phyloP scores from a whole-genome alignment of 2,797 vertebrate species.

The Falco peregrinus region DNA sequence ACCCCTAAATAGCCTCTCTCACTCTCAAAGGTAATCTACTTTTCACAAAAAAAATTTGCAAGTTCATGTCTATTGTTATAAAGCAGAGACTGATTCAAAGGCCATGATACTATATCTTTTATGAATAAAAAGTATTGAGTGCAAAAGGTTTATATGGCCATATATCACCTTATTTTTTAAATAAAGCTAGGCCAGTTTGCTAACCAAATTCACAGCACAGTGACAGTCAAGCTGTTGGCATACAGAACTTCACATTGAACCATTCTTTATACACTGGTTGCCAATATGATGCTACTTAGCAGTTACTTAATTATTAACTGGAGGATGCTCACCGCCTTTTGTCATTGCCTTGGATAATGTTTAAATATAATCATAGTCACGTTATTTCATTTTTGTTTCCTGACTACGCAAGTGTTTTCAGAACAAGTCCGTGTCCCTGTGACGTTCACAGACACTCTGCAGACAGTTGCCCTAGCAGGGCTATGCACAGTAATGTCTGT shows the following conservation, averaged over 20 bases:
- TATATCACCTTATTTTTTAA: not conserved
- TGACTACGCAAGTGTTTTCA: not conserved
- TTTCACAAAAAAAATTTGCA: not conserved
- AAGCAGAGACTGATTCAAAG: not conserved
- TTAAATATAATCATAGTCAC: not conserved
- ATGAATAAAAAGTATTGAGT: not conserved
- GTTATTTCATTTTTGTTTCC: not conserved
- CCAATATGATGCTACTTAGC: not conserved
- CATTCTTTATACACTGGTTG: not conserved
- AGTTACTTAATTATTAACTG: not conserved
- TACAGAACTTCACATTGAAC: not conserved
- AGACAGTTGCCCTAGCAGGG: not conserved
- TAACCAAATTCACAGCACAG: not conserved
- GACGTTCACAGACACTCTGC: not conserved
- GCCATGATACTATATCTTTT: not conserved
- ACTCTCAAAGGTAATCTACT: not conserved
- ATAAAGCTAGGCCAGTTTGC: not conserved
- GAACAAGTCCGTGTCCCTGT: rapidly evolving
- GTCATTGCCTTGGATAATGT: not conserved
- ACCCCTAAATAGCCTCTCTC: not conserved
- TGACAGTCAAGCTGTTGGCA: not conserved
- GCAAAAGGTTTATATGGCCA: not conserved
- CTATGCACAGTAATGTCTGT: not conserved
- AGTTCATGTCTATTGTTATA: not conserved
- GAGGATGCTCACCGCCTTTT: not conserved